A percentile compares a stretch with the other conserved stretches of the same genome.
Evolutionary conservation across 2,888 invertebrate species (phyloP).

Genomic region (Carabus problematicus): DNA sequence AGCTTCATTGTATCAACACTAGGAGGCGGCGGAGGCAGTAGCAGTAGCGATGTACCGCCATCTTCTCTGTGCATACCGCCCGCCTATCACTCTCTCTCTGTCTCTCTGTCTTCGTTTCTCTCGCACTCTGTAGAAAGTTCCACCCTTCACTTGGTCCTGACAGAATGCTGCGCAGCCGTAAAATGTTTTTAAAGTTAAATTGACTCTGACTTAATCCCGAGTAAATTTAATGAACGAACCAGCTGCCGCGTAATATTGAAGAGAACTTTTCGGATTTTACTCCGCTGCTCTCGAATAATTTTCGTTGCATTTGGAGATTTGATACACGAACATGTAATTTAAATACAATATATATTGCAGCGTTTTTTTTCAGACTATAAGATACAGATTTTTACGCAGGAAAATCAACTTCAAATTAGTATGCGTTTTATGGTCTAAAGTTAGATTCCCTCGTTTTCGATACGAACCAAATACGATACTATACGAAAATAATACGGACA

Average conservation of each 20-base stretch:
- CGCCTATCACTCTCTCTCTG: neutral
- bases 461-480: no score
- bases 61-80: neutral
- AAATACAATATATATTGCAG: no score
- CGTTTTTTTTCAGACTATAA: no score
- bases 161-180: neutral
- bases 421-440: no score
- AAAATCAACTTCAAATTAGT: no score
- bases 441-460: no score
- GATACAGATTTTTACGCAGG: no score
- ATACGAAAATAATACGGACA: no score
- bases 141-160: neutral
- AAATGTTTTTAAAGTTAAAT: constrained; percentile 42
- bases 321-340: no score
- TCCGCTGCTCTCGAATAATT: neutral
- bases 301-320: no score
- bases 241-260: neutral
- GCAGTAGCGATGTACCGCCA: neutral
- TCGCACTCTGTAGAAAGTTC: neutral
- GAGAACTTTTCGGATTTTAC: constrained; percentile 36
- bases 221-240: constrained; percentile 41
- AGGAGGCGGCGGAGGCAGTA: constrained; percentile 24
- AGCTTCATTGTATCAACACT: constrained; percentile 55
- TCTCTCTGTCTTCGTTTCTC: neutral
- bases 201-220: constrained; percentile 39